phyloP scores from a whole-genome alignment of 1,140 invertebrate genomes.

The Drosophila auraria region DNA sequence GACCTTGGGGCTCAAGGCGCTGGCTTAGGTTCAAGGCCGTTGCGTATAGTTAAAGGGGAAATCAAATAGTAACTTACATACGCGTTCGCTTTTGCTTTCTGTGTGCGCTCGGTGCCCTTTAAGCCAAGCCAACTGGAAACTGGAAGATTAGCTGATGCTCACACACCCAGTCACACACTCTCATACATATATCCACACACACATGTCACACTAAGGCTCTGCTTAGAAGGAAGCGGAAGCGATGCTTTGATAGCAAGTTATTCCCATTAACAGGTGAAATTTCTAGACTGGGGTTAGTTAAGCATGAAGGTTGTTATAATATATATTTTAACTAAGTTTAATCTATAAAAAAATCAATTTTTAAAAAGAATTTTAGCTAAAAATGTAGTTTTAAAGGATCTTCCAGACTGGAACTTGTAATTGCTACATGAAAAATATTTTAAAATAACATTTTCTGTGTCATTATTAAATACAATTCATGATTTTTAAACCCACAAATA shows the following conservation, averaged over 20 bases:
- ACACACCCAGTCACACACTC: slow-evolving; percentile 6
- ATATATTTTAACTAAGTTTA: neutral
- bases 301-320: neutral
- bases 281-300: neutral
- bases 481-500: too few species aligned
- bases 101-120: slow-evolving; percentile 50
- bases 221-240: slow-evolving; percentile 25
- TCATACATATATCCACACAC: neutral
- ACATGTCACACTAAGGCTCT: neutral
- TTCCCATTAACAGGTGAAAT: slow-evolving; percentile 10
- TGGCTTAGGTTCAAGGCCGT: slow-evolving; percentile 52
- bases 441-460: neutral
- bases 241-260: slow-evolving; percentile 7
- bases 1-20: slow-evolving; percentile 8
- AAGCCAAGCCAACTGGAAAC: slow-evolving; percentile 81
- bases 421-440: neutral
- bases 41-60: slow-evolving; percentile 34
- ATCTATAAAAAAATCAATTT: neutral
- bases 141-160: slow-evolving; percentile 67
- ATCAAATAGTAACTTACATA: slow-evolving; percentile 65
- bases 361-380: neutral
- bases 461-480: neutral
- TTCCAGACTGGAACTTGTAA: neutral
- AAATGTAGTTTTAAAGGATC: neutral
- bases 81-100: slow-evolving; percentile 35